A percentile compares a stretch with the other conserved stretches of the same genome.
phyloP scores from a whole-genome alignment of 92 coral and sea anemone genomes.

The Zoanthus sociatus region DNA sequence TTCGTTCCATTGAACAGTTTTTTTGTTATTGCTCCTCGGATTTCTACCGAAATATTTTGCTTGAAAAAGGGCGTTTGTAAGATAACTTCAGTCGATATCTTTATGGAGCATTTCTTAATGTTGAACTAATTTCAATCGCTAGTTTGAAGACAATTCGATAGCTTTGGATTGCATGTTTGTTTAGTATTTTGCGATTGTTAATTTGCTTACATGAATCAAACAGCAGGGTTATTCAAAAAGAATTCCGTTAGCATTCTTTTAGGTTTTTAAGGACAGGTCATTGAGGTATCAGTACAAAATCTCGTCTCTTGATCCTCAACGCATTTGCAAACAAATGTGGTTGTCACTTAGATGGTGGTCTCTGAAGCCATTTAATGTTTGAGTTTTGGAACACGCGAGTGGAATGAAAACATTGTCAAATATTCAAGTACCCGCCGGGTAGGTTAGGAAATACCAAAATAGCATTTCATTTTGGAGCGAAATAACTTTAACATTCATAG shows the following conservation, averaged over 20 bases:
- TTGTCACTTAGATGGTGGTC: neutral
- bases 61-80: neutral
- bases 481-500: neutral
- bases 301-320: neutral
- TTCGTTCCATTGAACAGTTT: neutral
- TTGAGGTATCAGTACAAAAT: neutral
- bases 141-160: constrained; percentile 19
- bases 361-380: neutral
- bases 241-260: constrained; percentile 9
- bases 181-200: neutral
- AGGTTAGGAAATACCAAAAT: neutral
- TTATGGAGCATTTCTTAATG: neutral
- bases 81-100: neutral
- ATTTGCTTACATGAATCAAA: constrained; percentile 45
- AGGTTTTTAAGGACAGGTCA: neutral
- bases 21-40: neutral
- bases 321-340: neutral
- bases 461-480: neutral
- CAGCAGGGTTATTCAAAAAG: constrained; percentile 38
- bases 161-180: constrained; percentile 31
- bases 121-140: constrained; percentile 7
- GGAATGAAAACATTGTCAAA: constrained; percentile 40
- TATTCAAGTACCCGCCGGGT: constrained; percentile 29
- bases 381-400: constrained; percentile 30
- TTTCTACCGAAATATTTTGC: neutral